Evolutionary conservation across 2,888 invertebrate genomes (phyloP).

Genomic region (Scaeva pyrastri): DNA sequence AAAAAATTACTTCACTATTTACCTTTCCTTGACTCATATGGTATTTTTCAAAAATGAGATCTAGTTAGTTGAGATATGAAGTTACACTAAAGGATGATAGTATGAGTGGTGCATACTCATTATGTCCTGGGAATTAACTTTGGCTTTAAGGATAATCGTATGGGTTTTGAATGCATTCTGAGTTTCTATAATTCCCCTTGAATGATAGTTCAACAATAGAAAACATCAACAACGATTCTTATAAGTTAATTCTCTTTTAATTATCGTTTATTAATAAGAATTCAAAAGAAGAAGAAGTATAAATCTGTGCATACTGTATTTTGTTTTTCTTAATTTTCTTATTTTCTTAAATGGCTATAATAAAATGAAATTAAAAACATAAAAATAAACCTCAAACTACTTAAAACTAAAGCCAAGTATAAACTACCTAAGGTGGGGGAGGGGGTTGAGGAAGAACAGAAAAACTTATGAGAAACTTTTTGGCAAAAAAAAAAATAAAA

Average conservation of each 20-base stretch:
- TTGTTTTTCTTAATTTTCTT: neutral
- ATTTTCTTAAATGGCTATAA: slow-evolving; percentile 6
- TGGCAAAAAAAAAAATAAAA: neutral
- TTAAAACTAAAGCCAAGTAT: slow-evolving; percentile 1
- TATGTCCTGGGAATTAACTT: no score
- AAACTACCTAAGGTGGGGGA: neutral
- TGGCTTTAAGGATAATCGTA: no score
- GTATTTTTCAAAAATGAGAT: neutral
- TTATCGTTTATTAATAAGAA: neutral
- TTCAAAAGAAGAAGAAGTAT: neutral
- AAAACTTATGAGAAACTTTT: slow-evolving; percentile 22
- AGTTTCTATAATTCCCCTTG: no score
- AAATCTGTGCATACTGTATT: neutral
- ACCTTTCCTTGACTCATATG: slow-evolving; percentile 4
- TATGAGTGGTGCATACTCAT: no score
- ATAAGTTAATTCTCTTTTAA: neutral
- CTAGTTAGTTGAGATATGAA: neutral
- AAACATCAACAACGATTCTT: no score
- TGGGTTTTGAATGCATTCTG: no score
- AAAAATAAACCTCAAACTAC: neutral
- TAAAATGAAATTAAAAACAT: neutral
- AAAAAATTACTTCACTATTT: neutral
- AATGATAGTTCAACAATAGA: no score
- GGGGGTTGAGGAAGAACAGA: no score
- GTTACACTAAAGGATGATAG: neutral